Evolutionary conservation across 1,140 invertebrate genomes (phyloP).

Genomic region (Musca vetustissima): DNA sequence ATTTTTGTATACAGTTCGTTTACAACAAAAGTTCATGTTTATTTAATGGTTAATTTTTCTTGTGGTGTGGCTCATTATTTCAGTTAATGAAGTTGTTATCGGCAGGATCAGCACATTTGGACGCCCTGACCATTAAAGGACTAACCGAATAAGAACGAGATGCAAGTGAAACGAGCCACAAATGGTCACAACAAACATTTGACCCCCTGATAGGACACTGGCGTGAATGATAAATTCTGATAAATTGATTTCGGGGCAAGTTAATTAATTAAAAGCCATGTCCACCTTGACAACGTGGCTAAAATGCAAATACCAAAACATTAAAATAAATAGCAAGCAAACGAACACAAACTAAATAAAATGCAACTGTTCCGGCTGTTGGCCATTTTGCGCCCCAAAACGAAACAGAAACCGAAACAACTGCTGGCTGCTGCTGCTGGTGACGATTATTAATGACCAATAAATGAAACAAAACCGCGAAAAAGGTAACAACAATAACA

Average conservation of each 20-base stretch:
- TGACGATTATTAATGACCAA: too few relatives aligned
- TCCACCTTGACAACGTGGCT: slow-evolving; percentile 4
- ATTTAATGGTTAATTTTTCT: slow-evolving; percentile 20
- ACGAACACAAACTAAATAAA: not conserved
- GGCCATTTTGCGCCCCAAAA: not conserved
- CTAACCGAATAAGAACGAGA: too few relatives aligned
- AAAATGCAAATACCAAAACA: not conserved
- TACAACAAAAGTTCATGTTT: slow-evolving; percentile 1
- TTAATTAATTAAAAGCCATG: slow-evolving; percentile 29
- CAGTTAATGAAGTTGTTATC: slow-evolving; percentile 31
- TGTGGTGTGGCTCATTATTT: slow-evolving; percentile 24
- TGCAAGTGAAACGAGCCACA: too few relatives aligned
- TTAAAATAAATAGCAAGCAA: not conserved
- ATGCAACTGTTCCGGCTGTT: not conserved
- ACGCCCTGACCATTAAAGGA: too few relatives aligned
- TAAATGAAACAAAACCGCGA: not conserved
- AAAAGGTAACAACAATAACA: slow-evolving; percentile 9
- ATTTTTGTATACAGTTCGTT: not conserved
- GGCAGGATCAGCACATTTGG: slow-evolving; percentile 28
- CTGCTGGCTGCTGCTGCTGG: too few relatives aligned
- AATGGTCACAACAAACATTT: not conserved
- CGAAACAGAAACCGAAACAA: too few relatives aligned
- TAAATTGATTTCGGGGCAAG: slow-evolving; percentile 27
- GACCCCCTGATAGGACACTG: slow-evolving; percentile 25
- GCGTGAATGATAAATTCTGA: slow-evolving; percentile 31